phyloP scores from a whole-genome alignment of 1,140 invertebrate species.

The Heliconius congener region DNA sequence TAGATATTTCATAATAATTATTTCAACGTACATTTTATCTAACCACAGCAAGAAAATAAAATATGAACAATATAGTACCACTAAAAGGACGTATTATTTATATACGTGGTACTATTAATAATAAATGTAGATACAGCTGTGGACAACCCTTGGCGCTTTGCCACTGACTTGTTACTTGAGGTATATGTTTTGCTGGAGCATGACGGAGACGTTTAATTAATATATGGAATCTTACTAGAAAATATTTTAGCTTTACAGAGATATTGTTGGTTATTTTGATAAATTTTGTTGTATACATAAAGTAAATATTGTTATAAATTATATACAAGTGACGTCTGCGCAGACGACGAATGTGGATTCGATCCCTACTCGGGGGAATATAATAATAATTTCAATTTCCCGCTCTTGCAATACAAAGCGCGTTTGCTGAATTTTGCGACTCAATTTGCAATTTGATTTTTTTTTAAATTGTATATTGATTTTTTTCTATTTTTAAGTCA shows the following conservation, averaged over 20 bases:
- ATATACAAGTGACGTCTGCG: no score
- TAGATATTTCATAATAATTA: no score
- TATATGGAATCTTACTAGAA: constrained; percentile 12
- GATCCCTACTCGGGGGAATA: no score
- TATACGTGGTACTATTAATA: constrained; percentile 12
- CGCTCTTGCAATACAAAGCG: no score
- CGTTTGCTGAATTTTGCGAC: no score
- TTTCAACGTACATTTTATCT: not conserved
- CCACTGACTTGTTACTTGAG: constrained; percentile 15
- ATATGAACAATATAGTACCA: not conserved
- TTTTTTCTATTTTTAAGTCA: no score
- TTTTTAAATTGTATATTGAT: no score
- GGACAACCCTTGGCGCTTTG: constrained; percentile 7
- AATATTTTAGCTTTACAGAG: constrained; percentile 3
- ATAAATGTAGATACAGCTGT: constrained; percentile 15
- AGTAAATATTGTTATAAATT: no score
- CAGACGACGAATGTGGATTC: no score
- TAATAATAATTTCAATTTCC: no score
- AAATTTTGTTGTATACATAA: not conserved
- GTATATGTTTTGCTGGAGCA: constrained; percentile 7
- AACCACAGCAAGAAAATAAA: not conserved
- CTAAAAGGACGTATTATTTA: constrained; percentile 1
- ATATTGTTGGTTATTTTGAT: not conserved
- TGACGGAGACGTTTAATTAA: constrained; percentile 15
- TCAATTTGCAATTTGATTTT: no score